These are phyloP conservation scores for Chascanopsetta lugubris DNA, from an alignment of 2,113 vertebrate species.

Conservation along the genomic window DNA sequence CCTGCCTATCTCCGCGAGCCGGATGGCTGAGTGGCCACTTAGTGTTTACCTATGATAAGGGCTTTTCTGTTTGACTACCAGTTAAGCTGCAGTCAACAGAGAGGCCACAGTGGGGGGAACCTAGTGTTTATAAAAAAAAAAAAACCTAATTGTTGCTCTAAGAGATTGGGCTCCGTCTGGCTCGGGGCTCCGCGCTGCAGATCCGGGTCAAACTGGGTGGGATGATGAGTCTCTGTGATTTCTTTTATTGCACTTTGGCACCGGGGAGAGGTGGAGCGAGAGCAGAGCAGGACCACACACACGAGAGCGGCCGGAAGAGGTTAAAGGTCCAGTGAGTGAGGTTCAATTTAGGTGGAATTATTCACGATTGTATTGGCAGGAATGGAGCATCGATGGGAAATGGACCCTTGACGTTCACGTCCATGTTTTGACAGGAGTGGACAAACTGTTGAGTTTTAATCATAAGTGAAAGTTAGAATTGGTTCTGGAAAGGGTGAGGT, in stretches of 20 bases:
- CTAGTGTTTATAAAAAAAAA: slow-evolving; percentile 28
- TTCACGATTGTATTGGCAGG: too few species aligned
- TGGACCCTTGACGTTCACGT: too few species aligned
- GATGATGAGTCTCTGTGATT: background rate
- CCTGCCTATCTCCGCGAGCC: slow-evolving; percentile 60
- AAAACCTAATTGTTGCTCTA: slow-evolving; percentile 27
- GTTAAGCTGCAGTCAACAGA: slow-evolving; percentile 59
- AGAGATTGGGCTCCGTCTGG: slow-evolving; percentile 9
- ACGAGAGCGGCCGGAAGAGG: background rate
- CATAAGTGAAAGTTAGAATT: too few species aligned
- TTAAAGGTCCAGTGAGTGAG: too few species aligned
- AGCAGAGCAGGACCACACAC: background rate
- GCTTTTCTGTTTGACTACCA: slow-evolving; percentile 66
- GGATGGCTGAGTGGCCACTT: slow-evolving; percentile 66
- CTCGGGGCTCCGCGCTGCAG: background rate
- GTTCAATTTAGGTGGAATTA: too few species aligned
- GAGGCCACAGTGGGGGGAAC: slow-evolving; percentile 44
- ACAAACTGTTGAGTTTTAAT: too few species aligned
- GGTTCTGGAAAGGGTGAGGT: too few species aligned
- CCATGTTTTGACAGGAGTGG: too few species aligned
- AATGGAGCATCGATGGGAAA: too few species aligned
- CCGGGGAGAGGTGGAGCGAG: background rate
- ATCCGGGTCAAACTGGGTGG: slow-evolving; percentile 2
- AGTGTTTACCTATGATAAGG: slow-evolving; percentile 75
- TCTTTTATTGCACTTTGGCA: background rate